Percentiles rank a stretch among this genome's conserved stretches.
These are phyloP conservation scores for Anastatus disparis DNA, from an alignment of 1,140 invertebrate genomes.

Conservation along the genomic window DNA sequence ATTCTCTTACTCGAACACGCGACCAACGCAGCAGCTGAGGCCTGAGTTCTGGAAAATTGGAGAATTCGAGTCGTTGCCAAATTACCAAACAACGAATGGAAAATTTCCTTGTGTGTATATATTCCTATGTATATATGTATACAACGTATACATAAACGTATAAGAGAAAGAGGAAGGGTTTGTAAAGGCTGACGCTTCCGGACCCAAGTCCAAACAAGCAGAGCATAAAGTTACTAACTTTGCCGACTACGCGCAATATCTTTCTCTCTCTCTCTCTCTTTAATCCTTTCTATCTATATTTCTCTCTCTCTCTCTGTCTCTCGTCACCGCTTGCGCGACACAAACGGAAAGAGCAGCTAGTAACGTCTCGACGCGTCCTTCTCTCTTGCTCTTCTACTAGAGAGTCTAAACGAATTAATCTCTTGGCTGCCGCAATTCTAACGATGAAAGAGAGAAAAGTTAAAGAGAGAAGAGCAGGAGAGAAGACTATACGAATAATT, in stretches of 20 bases:
- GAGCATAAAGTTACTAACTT: constrained; percentile 62
- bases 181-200: too few relatives aligned
- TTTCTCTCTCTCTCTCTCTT: too few relatives aligned
- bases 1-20: neutral
- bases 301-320: too few relatives aligned
- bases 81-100: constrained; percentile 58
- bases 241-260: constrained; percentile 55
- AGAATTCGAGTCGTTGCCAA: constrained; percentile 53
- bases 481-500: constrained; percentile 26
- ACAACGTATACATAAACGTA: too few relatives aligned
- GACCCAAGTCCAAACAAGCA: constrained; percentile 62
- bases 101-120: too few relatives aligned
- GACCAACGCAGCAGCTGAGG: neutral
- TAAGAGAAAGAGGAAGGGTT: constrained; percentile 45
- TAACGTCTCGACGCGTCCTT: constrained; percentile 49
- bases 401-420: constrained; percentile 57
- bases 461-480: too few relatives aligned
- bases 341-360: constrained; percentile 51
- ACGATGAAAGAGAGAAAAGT: too few relatives aligned
- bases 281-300: too few relatives aligned
- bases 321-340: constrained; percentile 49
- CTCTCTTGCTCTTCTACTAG: too few relatives aligned
- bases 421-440: constrained; percentile 17
- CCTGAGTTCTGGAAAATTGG: neutral
- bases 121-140: neutral